phyloP scores from a whole-genome alignment of 2,888 invertebrate species.

The Fragum whitleyi region DNA sequence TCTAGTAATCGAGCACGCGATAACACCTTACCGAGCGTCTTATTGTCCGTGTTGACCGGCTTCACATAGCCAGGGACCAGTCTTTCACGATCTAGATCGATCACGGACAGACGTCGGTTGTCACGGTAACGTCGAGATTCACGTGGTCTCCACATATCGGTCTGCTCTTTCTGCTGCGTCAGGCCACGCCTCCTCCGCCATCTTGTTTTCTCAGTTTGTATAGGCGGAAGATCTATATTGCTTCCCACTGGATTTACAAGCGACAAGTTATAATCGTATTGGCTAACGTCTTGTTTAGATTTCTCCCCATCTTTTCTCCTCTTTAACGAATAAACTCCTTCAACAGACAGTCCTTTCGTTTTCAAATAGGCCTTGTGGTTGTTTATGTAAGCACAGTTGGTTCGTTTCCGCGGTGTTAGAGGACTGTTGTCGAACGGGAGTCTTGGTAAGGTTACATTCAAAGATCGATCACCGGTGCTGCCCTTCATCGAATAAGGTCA shows the following conservation, averaged over 20 bases:
- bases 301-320: slow-evolving; percentile 7
- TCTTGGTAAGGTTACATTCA: slow-evolving; percentile 30
- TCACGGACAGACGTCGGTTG: slow-evolving; percentile 12
- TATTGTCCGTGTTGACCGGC: slow-evolving; percentile 11
- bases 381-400: slow-evolving; percentile 41
- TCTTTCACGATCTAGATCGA: slow-evolving; percentile 26
- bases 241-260: neutral
- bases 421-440: slow-evolving; percentile 44
- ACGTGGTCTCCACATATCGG: slow-evolving; percentile 36
- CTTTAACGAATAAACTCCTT: slow-evolving; percentile 40
- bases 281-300: neutral
- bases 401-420: slow-evolving; percentile 28
- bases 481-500: neutral
- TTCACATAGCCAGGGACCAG: slow-evolving; percentile 35
- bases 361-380: slow-evolving; percentile 42
- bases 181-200: slow-evolving; percentile 11
- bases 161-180: slow-evolving; percentile 22
- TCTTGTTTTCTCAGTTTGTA: neutral
- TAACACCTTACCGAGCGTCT: slow-evolving; percentile 31
- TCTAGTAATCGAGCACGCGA: slow-evolving; percentile 24
- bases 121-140: slow-evolving; percentile 18
- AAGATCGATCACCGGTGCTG: neutral
- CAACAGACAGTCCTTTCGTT: slow-evolving; percentile 31
- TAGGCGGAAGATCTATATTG: slow-evolving; percentile 29
- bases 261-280: neutral